Evolutionary conservation across 2,888 invertebrate species (phyloP).

Genomic region (Alcis repandata): DNA sequence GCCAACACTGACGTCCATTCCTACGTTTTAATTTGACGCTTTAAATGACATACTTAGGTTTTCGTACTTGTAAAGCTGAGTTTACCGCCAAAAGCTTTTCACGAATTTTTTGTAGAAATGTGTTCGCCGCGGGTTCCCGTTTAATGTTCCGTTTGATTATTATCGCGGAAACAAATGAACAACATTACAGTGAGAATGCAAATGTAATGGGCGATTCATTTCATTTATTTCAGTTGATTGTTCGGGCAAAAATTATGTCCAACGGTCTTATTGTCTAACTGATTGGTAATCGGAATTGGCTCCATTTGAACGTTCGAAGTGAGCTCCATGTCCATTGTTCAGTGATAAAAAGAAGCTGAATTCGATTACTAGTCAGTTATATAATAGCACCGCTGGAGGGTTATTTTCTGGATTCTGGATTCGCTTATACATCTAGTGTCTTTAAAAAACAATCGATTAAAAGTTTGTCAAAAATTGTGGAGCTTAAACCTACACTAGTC

Average conservation of each 20-base stretch:
- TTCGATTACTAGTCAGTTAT: no score
- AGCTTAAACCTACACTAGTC: no score
- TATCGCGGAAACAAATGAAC: conserved; percentile 41
- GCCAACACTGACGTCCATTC: not conserved
- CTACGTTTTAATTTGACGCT: conserved; percentile 18
- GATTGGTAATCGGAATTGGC: no score
- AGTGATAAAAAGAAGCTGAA: no score
- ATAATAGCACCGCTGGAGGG: no score
- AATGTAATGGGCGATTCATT: conserved; percentile 33
- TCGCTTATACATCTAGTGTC: no score
- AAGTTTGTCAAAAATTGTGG: no score
- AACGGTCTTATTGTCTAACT: not conserved
- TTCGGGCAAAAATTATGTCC: conserved; percentile 14
- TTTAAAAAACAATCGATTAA: no score
- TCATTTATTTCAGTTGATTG: conserved; percentile 26
- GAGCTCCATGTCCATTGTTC: no score
- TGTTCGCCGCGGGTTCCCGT: not conserved
- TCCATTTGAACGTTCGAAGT: no score
- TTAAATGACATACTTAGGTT: not conserved
- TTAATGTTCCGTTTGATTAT: conserved; percentile 23
- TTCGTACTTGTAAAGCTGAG: not conserved
- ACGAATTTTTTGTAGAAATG: not conserved
- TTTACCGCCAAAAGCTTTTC: conserved; percentile 2
- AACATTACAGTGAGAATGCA: conserved; percentile 41
- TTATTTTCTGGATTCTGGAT: no score